Base-by-base conservation (phyloP, 2,888 invertebrate species). In the Mimachlamys varia region DNA sequence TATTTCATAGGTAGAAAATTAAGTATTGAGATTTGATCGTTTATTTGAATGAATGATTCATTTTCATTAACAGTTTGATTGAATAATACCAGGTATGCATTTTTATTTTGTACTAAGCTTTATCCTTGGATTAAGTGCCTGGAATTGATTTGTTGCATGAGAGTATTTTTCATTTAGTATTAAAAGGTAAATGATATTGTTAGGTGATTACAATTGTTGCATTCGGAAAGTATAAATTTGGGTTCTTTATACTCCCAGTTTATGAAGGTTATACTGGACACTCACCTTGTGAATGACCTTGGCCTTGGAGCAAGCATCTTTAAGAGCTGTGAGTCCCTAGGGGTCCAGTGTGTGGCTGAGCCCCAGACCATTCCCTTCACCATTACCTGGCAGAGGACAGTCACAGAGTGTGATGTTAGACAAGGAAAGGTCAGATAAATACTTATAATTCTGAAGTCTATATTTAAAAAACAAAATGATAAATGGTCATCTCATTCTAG, bases 241-340 rank as follows among this genome's bases (percentile, higher is more conserved):
- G 58, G 7, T n/a, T 58, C 2, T 58, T 4, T 58, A n/a, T 58
- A 58, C 58, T 22, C 19, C n/a, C 19, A 58, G 95, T 94, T 91
- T 90, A 91, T 95, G n/a, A 94, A 93, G 37, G 93, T 95, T 22
- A 88, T 93, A 13, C 91, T 95, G 19, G 95, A 95, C 90, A 93
- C 94, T 19, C 92, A 93, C 33, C 87, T 95, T 7, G 91, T 95
- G 38, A 94, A 94, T 89, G 89, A 91, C 13, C 90, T 92, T 91
- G 94, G 94, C 22, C 90, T 93, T 87, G 95, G 94, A 17, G 93
- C 93, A 7, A 92, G 90, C 13, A 89, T 95, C 5, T 93, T 95
- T 88, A 94, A 93, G 89, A 91, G 91, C 0, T 94, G 94, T 91
- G 94, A 94, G 27, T 93, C 93, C 38, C 90, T 94, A 1, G 94